Evolutionary conservation across 2,888 invertebrate species (phyloP).

Genomic region (Dynastes hyllus): DNA sequence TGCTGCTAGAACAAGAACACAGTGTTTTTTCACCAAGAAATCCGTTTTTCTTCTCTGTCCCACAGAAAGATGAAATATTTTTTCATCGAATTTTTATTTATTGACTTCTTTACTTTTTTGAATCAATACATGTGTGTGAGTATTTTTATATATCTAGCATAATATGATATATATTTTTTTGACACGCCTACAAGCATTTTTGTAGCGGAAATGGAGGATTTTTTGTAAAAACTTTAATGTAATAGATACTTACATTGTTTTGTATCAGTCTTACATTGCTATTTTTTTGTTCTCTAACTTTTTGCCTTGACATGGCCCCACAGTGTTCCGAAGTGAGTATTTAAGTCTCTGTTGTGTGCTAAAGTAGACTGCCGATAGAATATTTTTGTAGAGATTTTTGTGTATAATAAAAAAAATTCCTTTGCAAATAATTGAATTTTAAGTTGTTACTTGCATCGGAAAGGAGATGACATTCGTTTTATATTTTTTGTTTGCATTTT

Average conservation of each 20-base stretch:
- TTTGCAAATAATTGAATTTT: slow-evolving; percentile 41
- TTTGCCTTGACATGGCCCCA: slow-evolving; percentile 81
- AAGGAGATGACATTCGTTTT: slow-evolving; percentile 1
- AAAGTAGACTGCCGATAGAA: slow-evolving; percentile 62
- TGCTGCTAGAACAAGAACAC: slow-evolving; percentile 50
- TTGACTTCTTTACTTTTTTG: slow-evolving; percentile 60
- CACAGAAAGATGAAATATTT: slow-evolving; percentile 34
- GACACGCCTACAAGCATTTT: slow-evolving; percentile 69
- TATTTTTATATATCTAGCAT: slow-evolving; percentile 63
- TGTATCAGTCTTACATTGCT: slow-evolving; percentile 70
- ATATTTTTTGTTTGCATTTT: slow-evolving; percentile 49
- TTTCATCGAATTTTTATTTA: slow-evolving; percentile 40
- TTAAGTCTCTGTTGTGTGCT: slow-evolving; percentile 76
- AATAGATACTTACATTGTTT: slow-evolving; percentile 60
- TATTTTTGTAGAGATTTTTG: slow-evolving; percentile 64
- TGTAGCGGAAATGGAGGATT: slow-evolving; percentile 69
- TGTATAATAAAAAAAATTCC: slow-evolving; percentile 45
- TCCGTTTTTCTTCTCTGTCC: slow-evolving; percentile 55
- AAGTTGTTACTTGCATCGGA: slow-evolving; percentile 39
- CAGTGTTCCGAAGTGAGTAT: slow-evolving; percentile 83
- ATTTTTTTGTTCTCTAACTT: slow-evolving; percentile 77
- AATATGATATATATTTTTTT: slow-evolving; percentile 34
- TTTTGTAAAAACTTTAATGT: slow-evolving; percentile 59
- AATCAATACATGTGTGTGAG: slow-evolving; percentile 84
- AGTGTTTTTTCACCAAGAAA: slow-evolving; percentile 53